Evolutionary conservation across 2,113 vertebrate genomes (phyloP).

Genomic region (Heteronetta atricapilla): DNA sequence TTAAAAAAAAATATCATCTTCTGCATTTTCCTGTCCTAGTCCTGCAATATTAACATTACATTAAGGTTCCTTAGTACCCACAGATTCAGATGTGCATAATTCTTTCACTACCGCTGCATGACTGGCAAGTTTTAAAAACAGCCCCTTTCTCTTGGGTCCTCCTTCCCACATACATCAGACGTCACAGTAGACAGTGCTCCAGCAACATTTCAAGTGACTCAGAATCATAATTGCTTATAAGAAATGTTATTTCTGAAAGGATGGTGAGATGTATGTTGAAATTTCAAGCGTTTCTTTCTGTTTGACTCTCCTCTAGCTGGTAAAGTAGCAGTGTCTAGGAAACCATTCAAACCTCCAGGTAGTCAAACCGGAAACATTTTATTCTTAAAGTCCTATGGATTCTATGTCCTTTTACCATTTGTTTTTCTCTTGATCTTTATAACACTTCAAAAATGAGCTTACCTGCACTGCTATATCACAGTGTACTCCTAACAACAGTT

Average conservation of each 20-base stretch:
- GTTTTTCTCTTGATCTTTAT: not conserved
- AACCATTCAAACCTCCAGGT: not conserved
- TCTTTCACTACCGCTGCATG: not conserved
- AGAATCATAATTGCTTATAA: not conserved
- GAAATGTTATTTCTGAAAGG: not conserved
- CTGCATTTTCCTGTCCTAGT: not conserved
- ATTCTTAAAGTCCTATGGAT: not conserved
- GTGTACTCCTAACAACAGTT: not conserved
- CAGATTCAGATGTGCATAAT: not conserved
- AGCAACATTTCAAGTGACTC: not conserved
- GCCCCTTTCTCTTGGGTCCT: not conserved
- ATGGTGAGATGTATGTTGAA: not conserved
- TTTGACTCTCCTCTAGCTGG: not conserved
- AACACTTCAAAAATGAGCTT: not conserved
- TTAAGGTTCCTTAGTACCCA: not conserved
- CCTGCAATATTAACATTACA: not conserved
- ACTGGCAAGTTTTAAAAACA: not conserved
- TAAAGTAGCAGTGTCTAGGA: not conserved
- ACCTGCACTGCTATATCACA: rapidly evolving
- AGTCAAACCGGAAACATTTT: not conserved
- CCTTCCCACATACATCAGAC: not conserved
- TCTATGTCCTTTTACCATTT: not conserved
- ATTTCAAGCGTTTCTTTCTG: not conserved
- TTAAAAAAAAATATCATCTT: not conserved
- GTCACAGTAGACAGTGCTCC: not conserved